A percentile compares a stretch with the other conserved stretches of the same genome.
phyloP scores from a whole-genome alignment of 2,113 vertebrate species.

The Suncus etruscus region DNA sequence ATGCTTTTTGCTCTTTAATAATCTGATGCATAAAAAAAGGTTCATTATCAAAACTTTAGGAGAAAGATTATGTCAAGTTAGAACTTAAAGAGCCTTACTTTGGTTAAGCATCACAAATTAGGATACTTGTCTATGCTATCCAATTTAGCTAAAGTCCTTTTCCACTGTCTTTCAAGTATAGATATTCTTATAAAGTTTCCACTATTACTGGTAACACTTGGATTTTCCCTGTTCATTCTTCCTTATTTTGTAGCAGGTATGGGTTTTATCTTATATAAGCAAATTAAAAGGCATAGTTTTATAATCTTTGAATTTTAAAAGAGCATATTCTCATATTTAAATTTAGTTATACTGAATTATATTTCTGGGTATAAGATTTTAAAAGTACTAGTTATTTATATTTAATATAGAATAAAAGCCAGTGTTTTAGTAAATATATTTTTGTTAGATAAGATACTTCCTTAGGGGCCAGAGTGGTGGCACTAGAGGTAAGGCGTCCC shows the following conservation, averaged over 20 bases:
- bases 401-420: conserved; percentile 36
- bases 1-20: conserved; percentile 57
- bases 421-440: conserved; percentile 1
- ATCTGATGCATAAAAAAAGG: conserved; percentile 75
- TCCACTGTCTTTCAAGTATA: conserved; percentile 44
- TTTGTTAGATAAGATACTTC: background rate
- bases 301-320: conserved; percentile 48
- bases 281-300: conserved; percentile 15
- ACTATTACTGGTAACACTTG: background rate
- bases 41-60: conserved; percentile 73
- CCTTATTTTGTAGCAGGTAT: conserved; percentile 6
- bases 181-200: background rate
- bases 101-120: conserved; percentile 27
- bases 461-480: no score
- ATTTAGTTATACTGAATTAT: background rate
- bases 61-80: conserved; percentile 62
- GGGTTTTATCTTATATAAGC: conserved; percentile 41
- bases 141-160: conserved; percentile 32
- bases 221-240: conserved; percentile 17
- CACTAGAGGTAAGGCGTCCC: no score
- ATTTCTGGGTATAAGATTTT: conserved; percentile 35
- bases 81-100: conserved; percentile 62
- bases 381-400: conserved; percentile 25
- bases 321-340: conserved; percentile 10
- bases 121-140: background rate